Evolutionary conservation across 2,888 invertebrate species (phyloP).

Genomic region (Lithophane ornitopus): DNA sequence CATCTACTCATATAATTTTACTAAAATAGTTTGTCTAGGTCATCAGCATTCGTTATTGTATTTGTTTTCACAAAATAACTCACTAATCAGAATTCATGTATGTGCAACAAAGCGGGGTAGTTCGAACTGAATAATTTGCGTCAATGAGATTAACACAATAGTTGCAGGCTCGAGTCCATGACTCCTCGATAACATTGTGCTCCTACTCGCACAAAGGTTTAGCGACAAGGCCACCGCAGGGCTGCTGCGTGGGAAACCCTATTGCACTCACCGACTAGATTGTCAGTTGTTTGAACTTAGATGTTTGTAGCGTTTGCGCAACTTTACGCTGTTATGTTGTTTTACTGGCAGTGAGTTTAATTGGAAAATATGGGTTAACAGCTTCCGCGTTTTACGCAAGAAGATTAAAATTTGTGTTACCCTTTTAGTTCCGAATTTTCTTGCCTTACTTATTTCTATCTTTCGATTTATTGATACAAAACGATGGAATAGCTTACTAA

Average conservation of each 20-base stretch:
- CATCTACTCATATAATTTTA: too few relatives aligned
- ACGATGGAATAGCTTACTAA: too few relatives aligned
- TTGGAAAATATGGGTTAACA: conserved; percentile 40
- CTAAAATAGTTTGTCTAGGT: background rate
- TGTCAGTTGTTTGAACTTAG: conserved; percentile 64
- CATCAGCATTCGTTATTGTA: too few relatives aligned
- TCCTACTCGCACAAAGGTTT: conserved; percentile 80
- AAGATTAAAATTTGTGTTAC: background rate
- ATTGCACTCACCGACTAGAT: conserved; percentile 64
- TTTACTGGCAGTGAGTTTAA: conserved; percentile 23
- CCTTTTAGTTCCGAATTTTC: background rate
- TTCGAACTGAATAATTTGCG: conserved; percentile 45
- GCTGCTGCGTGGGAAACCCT: conserved; percentile 78
- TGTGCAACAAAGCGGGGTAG: conserved; percentile 34
- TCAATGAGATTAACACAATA: conserved; percentile 66
- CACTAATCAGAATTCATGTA: conserved; percentile 2
- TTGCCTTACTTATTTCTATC: background rate
- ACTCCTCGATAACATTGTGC: conserved; percentile 71
- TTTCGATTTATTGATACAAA: background rate
- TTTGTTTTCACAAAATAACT: background rate
- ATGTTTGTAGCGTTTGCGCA: conserved; percentile 48
- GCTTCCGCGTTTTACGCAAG: conserved; percentile 50
- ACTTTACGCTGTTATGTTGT: conserved; percentile 40
- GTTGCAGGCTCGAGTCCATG: conserved; percentile 71
- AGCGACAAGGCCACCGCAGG: conserved; percentile 80